Base-by-base conservation (phyloP, 2,888 invertebrate genomes). In the Smittia aterrima region DNA sequence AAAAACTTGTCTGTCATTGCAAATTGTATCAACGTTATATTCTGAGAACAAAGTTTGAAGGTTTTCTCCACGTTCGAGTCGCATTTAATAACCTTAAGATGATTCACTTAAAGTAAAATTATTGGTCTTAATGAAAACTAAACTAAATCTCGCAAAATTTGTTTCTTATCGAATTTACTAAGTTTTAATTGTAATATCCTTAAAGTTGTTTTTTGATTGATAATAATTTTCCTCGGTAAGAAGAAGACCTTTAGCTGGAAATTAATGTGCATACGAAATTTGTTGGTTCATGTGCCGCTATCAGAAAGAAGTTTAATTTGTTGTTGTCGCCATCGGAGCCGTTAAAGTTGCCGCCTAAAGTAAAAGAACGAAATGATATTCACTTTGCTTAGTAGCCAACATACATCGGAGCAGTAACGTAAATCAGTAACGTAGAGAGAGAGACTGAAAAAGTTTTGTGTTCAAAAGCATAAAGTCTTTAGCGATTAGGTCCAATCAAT, bases 1-100 rank as follows among this genome's bases (percentile, higher is more conserved):
- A 32, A 32, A 32, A 9, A 6, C 9, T 32, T 32, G n/a, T n/a
- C n/a, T n/a, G 32, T 32, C 32, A 9, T 47, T 47, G 47, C 16
- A 47, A 47, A 13, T 47, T 47, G 47, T 47, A 11, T 11, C 47
- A 6, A 2, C 47, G 47, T 6, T 47, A 11, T 11, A 13, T 25
- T 27, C 22, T 64, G 64, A 25, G 64, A 64, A 64, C 25, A 64
- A 64, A 64, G 27, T 64, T 64, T 64, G 64, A n/a, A 6, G 20
- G 3, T n/a, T 22, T 22, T 58, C 9, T 22, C 22, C 4, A 3
- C 22, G 20, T 3, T 58, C 22, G 58, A 2, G 58, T 3, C 4
- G 3, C 58, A 58, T 58, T 20, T 58, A 3, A 22, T 58, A 58
- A 58, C 18, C n/a, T 58, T 58, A 58, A 58, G 58, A 58, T 22